Evolutionary conservation across 2,797 vertebrate genomes (phyloP).

Genomic region (Dipus sagitta): DNA sequence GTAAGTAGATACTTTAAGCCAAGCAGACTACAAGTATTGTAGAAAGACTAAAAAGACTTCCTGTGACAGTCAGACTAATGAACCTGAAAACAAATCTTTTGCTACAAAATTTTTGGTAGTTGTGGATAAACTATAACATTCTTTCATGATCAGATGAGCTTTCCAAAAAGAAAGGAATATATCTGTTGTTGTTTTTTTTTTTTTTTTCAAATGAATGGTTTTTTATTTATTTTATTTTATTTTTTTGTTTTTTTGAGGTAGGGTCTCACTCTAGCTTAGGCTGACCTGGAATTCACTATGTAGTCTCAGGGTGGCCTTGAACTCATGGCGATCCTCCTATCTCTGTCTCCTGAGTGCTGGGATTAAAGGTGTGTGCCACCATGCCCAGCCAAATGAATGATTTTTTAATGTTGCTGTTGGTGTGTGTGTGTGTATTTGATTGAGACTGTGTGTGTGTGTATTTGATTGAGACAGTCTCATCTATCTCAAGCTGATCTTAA

Average conservation of each 20-base stretch:
- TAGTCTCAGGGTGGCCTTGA: too few relatives aligned
- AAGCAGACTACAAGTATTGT: background rate
- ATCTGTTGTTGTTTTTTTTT: too few relatives aligned
- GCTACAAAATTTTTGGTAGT: background rate
- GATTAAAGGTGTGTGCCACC: too few relatives aligned
- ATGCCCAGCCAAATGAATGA: background rate
- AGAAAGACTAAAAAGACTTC: background rate
- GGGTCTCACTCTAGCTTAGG: too few relatives aligned
- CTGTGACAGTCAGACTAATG: background rate
- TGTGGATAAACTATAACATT: background rate
- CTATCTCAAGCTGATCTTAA: too few relatives aligned
- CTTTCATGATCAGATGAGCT: background rate
- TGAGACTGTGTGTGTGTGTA: too few relatives aligned
- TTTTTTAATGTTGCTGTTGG: background rate
- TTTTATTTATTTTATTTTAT: background rate
- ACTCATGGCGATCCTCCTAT: too few relatives aligned
- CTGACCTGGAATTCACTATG: too few relatives aligned
- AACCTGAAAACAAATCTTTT: background rate
- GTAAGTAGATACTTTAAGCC: conserved; percentile 1
- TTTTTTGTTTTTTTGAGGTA: too few relatives aligned
- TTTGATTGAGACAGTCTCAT: too few relatives aligned
- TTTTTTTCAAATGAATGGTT: background rate
- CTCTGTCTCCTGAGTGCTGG: too few relatives aligned
- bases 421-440: too few relatives aligned
- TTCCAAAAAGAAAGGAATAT: background rate